Base-by-base conservation (phyloP, 2,113 vertebrate species). In the Paradisaea rubra region DNA sequence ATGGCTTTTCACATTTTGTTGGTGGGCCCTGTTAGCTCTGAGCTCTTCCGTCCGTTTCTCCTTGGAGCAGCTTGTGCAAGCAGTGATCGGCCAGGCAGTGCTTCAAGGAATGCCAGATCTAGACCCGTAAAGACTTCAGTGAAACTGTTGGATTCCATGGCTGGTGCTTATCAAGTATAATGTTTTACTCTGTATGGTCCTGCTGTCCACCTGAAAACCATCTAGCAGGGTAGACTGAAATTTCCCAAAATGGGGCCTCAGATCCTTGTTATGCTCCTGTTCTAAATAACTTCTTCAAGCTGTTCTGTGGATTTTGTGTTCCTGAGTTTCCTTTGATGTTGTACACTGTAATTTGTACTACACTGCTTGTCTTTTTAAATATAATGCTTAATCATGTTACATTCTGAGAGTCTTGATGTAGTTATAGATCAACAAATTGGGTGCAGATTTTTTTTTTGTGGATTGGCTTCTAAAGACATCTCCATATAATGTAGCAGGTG, bases 321-420 rank as follows among this genome's bases (percentile, higher is more conserved):
- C 63, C 61, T 95, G 35, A 7, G 13, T 90, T 71, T 93, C 70
- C 72, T 96, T 95, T 97, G 88, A 94, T 93, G 90, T 86, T 80
- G 79, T 91, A 64, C 28, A 35, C 21, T 68, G 69, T 86, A 93
- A 96, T 95, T 95, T 95, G 94, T 95, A 94, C 68, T 90, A 66
- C 59, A 86, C 41, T 73, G 47, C 31, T 68, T 81, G 76, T 49
- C 44, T 93, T 89, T 91, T 91, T 15, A 77, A 91, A 83, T 53
- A 56, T 2, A 2, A 30, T 45, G n/a, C 31, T 91, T 95, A 90
- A 95, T 76, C 76, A 65, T 57, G 21, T 71, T 94, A 64, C 44
- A 27, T 90, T 95, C 31, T 71, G 12, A 49, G 44, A 83, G 35
- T 57, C 61, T 92, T 92, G 76, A 86, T 50, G 74, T 72, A 84